These are phyloP conservation scores for Nebria brevicollis DNA, from an alignment of 2,888 invertebrate genomes.

Conservation along the genomic window DNA sequence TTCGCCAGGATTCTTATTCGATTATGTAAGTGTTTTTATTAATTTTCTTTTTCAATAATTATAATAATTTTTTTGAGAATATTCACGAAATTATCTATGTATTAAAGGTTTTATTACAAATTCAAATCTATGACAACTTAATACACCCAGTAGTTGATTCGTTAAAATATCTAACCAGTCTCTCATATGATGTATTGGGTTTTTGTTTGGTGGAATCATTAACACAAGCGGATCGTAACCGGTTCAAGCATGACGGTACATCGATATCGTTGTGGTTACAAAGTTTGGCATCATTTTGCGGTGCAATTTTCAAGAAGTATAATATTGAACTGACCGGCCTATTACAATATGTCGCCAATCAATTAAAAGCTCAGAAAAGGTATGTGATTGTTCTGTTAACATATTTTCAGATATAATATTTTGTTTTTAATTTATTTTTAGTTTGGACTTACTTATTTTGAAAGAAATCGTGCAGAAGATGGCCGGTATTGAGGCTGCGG, in stretches of 20 bases:
- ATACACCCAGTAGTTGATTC: constrained; percentile 94
- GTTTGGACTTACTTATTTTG: constrained; percentile 89
- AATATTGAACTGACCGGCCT: constrained; percentile 94
- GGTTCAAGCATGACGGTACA: constrained; percentile 88
- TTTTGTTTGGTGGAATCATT: constrained; percentile 95
- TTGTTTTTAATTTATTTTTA: constrained; percentile 58
- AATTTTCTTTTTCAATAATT: neutral
- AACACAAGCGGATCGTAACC: constrained; percentile 77
- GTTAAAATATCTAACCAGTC: constrained; percentile 91
- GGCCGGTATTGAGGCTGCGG: constrained; percentile 97
- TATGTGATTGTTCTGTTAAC: constrained; percentile 57
- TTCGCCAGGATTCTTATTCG: constrained; percentile 94
- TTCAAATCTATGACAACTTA: constrained; percentile 62
- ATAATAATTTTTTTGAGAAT: constrained; percentile 9
- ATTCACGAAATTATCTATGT: neutral
- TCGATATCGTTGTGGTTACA: constrained; percentile 95
- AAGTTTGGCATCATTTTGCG: constrained; percentile 94
- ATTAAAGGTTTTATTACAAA: constrained; percentile 58
- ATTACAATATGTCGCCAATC: constrained; percentile 96
- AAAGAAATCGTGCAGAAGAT: constrained; percentile 99
- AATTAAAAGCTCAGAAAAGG: constrained; percentile 96
- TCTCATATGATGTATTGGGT: constrained; percentile 96
- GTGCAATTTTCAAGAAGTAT: constrained; percentile 97
- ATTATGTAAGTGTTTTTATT: constrained; percentile 71
- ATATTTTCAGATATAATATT: constrained; percentile 18